Percentiles rank a stretch among this genome's conserved stretches.
These are phyloP conservation scores for Glaucomys volans DNA, from an alignment of 2,113 vertebrate genomes.

Conservation along the genomic window DNA sequence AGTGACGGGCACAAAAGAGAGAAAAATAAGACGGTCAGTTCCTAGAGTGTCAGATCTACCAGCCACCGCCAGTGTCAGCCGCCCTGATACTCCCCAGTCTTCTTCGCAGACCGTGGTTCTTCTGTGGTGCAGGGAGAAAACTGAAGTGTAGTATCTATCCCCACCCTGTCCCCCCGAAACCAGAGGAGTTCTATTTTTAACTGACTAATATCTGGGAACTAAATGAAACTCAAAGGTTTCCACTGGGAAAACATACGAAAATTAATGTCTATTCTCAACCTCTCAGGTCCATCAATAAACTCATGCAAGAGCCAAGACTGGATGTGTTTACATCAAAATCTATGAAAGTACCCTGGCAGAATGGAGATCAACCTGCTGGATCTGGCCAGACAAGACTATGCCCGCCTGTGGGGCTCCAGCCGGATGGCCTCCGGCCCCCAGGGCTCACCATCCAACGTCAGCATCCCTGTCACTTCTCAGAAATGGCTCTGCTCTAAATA, in stretches of 20 bases:
- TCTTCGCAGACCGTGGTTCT: neutral
- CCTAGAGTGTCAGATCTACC: constrained; percentile 6
- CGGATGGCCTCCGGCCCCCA: neutral
- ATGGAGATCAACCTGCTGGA: neutral
- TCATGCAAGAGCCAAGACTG: neutral
- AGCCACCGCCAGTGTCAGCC: neutral
- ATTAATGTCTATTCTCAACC: neutral
- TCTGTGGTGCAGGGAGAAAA: neutral
- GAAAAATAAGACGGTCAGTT: neutral
- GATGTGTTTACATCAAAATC: neutral
- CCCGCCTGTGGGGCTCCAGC: neutral
- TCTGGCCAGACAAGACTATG: neutral
- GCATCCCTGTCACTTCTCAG: neutral
- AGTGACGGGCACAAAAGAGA: neutral
- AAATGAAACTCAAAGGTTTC: neutral
- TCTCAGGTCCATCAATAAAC: neutral
- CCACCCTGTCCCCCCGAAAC: neutral
- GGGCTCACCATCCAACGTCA: neutral
- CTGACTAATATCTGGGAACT: neutral
- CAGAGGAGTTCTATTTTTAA: neutral
- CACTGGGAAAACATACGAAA: neutral
- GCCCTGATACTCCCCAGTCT: neutral
- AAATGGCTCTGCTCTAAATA: neutral
- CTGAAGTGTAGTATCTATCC: neutral
- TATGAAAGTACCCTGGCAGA: neutral